phyloP scores from a whole-genome alignment of 2,888 invertebrate species.

The Neria commutata region DNA sequence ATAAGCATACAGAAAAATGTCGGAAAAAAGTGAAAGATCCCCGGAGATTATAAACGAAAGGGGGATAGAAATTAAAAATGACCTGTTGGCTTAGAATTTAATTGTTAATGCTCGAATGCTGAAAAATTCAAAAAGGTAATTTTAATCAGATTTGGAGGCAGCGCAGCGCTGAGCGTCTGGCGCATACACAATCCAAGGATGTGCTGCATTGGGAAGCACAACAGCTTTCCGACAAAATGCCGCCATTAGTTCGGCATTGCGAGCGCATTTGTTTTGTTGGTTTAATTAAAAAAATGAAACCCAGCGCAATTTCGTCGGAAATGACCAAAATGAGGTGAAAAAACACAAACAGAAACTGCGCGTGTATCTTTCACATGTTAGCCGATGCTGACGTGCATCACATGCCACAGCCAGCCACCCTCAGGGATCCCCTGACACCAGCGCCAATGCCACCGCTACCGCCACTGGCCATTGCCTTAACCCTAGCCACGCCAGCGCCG shows the following conservation, averaged over 20 bases:
- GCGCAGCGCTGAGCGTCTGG: constrained; percentile 28
- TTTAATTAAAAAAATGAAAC: constrained; percentile 35
- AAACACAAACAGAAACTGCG: background rate
- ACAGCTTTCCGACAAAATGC: background rate
- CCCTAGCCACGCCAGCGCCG: background rate
- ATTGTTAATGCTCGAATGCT: constrained; percentile 14
- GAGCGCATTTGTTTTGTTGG: constrained; percentile 10
- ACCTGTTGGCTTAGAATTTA: constrained; percentile 40
- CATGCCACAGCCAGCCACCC: background rate
- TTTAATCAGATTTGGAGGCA: too few relatives aligned
- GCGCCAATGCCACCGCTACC: background rate
- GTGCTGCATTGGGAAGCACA: background rate
- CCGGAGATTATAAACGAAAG: constrained; percentile 32
- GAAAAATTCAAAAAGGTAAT: constrained; percentile 33
- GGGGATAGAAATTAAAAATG: constrained; percentile 36
- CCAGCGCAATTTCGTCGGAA: constrained; percentile 18
- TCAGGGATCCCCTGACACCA: background rate
- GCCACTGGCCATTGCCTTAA: background rate
- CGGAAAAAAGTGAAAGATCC: background rate
- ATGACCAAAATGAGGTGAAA: constrained; percentile 5
- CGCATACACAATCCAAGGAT: constrained; percentile 2
- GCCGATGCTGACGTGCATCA: background rate
- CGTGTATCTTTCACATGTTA: background rate
- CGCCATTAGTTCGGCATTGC: constrained; percentile 10
- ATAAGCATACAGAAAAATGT: constrained; percentile 2